A percentile compares a stretch with the other conserved stretches of the same genome.
Evolutionary conservation across 1,140 invertebrate genomes (phyloP).

Genomic region (Rhagoletis zephyria): DNA sequence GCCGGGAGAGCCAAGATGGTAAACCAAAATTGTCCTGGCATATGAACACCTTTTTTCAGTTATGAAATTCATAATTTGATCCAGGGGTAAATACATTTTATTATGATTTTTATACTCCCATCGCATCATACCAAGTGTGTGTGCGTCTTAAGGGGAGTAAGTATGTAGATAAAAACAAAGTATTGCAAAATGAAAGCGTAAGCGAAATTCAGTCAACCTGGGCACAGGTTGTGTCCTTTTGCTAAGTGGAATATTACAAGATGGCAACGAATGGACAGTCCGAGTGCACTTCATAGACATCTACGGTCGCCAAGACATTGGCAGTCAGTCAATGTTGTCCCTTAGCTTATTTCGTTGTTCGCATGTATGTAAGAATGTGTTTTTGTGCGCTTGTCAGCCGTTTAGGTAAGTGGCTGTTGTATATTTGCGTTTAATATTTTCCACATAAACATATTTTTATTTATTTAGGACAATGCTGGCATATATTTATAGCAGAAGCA

Average conservation of each 20-base stretch:
- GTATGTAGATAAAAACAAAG: not conserved
- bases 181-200: slow-evolving; percentile 24
- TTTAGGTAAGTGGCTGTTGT: slow-evolving; percentile 46
- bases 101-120: slow-evolving; percentile 68
- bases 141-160: not conserved
- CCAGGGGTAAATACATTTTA: slow-evolving; percentile 73
- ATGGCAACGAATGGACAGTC: slow-evolving; percentile 63
- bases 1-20: not conserved
- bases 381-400: slow-evolving; percentile 16
- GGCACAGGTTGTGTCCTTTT: slow-evolving; percentile 64
- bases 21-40: slow-evolving; percentile 16
- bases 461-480: slow-evolving; percentile 68
- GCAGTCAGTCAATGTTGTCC: slow-evolving; percentile 30
- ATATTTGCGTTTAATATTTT: slow-evolving; percentile 72
- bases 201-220: slow-evolving; percentile 60
- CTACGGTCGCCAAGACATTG: not conserved
- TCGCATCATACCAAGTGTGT: slow-evolving; percentile 38
- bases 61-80: slow-evolving; percentile 71
- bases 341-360: not conserved
- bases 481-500: not conserved
- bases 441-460: slow-evolving; percentile 73
- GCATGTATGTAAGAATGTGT: slow-evolving; percentile 7
- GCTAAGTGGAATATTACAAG: slow-evolving; percentile 66
- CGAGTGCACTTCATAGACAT: not conserved
- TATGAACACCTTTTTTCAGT: slow-evolving; percentile 54